phyloP scores from a whole-genome alignment of 2,888 invertebrate genomes.

The Polia nebulosa region DNA sequence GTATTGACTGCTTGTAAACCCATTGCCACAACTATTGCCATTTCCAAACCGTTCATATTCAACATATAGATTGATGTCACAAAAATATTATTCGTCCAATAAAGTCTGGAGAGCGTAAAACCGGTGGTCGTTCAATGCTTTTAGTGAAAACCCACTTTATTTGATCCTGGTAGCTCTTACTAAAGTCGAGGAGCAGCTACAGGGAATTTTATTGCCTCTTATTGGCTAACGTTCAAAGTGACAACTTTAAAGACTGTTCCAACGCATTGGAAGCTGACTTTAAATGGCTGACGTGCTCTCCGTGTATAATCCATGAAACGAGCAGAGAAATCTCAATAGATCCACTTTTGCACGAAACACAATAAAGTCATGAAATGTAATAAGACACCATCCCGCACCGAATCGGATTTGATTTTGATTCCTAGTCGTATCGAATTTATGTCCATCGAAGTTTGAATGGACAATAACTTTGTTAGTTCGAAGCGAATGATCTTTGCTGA shows the following conservation, averaged over 20 bases:
- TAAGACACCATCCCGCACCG: slow-evolving; percentile 72
- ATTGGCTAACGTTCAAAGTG: slow-evolving; percentile 80
- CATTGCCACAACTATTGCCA: neutral
- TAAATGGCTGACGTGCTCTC: slow-evolving; percentile 59
- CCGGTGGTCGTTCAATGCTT: slow-evolving; percentile 71
- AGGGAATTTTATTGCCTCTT: slow-evolving; percentile 81
- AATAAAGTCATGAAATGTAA: slow-evolving; percentile 71
- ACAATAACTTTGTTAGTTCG: slow-evolving; percentile 79
- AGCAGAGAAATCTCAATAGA: slow-evolving; percentile 66
- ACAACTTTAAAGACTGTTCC: slow-evolving; percentile 76
- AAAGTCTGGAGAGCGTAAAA: slow-evolving; percentile 74
- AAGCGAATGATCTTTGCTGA: slow-evolving; percentile 72
- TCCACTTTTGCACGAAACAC: slow-evolving; percentile 66
- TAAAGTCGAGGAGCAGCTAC: slow-evolving; percentile 70
- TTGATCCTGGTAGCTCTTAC: slow-evolving; percentile 74
- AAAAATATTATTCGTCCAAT: slow-evolving; percentile 68
- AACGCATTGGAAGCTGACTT: slow-evolving; percentile 60
- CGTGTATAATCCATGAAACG: slow-evolving; percentile 67
- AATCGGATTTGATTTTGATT: slow-evolving; percentile 76
- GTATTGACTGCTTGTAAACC: slow-evolving; percentile 24
- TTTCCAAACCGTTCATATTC: slow-evolving; percentile 13
- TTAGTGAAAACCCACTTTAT: slow-evolving; percentile 79
- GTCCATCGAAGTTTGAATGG: slow-evolving; percentile 79
- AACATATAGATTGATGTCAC: slow-evolving; percentile 35
- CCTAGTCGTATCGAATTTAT: slow-evolving; percentile 77